Base-by-base conservation (phyloP, 2,888 invertebrate species). In the Ormia ochracea region DNA sequence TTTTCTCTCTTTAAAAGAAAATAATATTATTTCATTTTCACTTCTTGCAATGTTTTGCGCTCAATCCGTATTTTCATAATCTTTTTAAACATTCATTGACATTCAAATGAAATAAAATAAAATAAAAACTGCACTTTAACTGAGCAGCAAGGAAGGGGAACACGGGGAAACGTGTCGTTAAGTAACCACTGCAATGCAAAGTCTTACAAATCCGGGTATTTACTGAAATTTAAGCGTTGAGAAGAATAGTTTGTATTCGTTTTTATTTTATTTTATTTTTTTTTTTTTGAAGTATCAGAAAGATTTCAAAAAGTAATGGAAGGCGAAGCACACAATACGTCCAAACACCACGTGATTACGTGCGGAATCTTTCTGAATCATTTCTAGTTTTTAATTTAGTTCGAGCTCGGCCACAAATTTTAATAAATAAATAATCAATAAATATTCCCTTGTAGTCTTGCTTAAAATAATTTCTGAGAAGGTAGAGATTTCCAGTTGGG, bases 1-100 rank as follows among this genome's bases (percentile, higher is more conserved):
- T 74, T 50, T 28, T 41, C 38, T 48, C 23, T 19, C 36, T 69
- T 43, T 45, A 28, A 52, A 59, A 3, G 52, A 61, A 72, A 41
- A 50, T 14, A 41, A 17, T 41, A 50, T 63, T 50, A 43, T 69
- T 65, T 69, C 21, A 12, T 63, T 41, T 36, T 23, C 38, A 17
- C 21, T 58, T 45, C 59, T 65, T 56, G 26, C 58, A 45, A 26
- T 41, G 7, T 5, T n/a, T 31, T 66, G 21, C 19, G 1, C 1
- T 19, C 17, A 14, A n/a, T 50, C n/a, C 28, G 63, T 61, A 56
- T 70, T 70, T 79, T 66, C 65, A 72, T 66, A 75, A 58, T 75
- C 75, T 75, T 54, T 70, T 79, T 75, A 75, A 70, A 75, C 69
- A 79, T 79, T 75, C 75, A 70, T 66, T 75, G 74, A 56, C 66